A percentile compares a stretch with the other conserved stretches of the same genome.
Conservation (phyloP, 1,140 invertebrate species). For the Danaus plexippus region DNA sequence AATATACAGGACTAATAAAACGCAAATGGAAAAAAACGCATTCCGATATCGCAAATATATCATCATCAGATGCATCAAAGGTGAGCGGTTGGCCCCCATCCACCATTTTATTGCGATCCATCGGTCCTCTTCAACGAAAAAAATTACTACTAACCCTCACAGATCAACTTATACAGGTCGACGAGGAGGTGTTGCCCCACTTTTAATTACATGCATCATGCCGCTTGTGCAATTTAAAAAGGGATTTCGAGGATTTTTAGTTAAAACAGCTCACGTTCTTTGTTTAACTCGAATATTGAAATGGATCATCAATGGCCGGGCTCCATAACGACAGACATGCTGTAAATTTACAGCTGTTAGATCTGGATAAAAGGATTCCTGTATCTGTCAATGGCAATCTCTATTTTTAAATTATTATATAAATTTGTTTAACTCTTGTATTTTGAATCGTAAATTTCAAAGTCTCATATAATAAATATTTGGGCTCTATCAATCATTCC, state of each 20-base stretch:
- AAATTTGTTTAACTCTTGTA: too few relatives aligned
- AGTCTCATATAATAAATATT: too few relatives aligned
- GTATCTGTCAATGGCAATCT: too few relatives aligned
- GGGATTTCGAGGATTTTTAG: conserved; percentile 45
- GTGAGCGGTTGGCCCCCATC: conserved; percentile 27
- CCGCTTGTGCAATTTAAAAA: conserved; percentile 48
- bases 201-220: conserved; percentile 60
- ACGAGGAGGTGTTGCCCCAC: conserved; percentile 33
- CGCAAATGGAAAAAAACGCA: too few relatives aligned
- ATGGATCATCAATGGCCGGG: conserved; percentile 15
- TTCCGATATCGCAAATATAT: conserved; percentile 35
- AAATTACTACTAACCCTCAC: conserved; percentile 6
- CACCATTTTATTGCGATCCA: conserved; percentile 16
- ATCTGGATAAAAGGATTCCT: too few relatives aligned
- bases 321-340: background rate
- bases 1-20: too few relatives aligned
- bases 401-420: too few relatives aligned
- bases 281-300: conserved; percentile 33
- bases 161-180: conserved; percentile 26
- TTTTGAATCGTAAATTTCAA: too few relatives aligned
- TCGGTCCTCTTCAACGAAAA: conserved; percentile 8
- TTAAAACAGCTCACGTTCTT: conserved; percentile 33
- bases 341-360: too few relatives aligned
- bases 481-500: too few relatives aligned
- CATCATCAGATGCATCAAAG: conserved; percentile 43